A percentile compares a stretch with the other conserved stretches of the same genome.
These are phyloP conservation scores for Podarcis muralis DNA, from an alignment of 2,113 vertebrate genomes.

Conservation along the genomic window DNA sequence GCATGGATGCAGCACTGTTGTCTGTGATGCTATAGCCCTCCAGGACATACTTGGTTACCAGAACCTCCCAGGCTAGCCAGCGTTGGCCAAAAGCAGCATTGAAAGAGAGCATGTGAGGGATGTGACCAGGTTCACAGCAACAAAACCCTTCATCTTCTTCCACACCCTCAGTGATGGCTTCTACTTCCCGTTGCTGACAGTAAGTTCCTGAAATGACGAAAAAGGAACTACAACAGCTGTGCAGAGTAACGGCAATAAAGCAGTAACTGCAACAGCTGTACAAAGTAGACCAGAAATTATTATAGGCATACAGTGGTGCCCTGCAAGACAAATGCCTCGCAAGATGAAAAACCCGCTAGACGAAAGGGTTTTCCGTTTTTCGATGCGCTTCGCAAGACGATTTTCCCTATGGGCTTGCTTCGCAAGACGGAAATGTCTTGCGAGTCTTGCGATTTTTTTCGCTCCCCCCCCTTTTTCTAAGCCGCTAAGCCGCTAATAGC, in stretches of 20 bases:
- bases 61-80: constrained; percentile 90
- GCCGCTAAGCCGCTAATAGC: no score
- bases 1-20: constrained; percentile 90
- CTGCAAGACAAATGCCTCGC: no score
- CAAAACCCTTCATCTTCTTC: constrained; percentile 91
- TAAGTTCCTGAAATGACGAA: constrained; percentile 80
- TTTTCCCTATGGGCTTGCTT: no score
- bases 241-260: background rate
- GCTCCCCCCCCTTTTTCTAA: no score
- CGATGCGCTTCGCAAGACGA: no score
- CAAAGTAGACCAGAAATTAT: background rate
- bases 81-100: constrained; percentile 88
- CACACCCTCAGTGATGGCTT: constrained; percentile 89
- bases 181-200: constrained; percentile 89
- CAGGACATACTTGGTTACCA: constrained; percentile 88
- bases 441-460: no score
- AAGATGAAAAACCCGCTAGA: no score
- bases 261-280: background rate
- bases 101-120: constrained; percentile 87
- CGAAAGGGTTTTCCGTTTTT: no score
- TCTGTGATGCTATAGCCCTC: constrained; percentile 91
- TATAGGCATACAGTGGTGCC: no score
- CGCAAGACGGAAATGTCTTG: no score
- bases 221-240: background rate
- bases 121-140: constrained; percentile 88